Evolutionary conservation across 2,888 invertebrate genomes (phyloP).

Genomic region (Papilio gigon): DNA sequence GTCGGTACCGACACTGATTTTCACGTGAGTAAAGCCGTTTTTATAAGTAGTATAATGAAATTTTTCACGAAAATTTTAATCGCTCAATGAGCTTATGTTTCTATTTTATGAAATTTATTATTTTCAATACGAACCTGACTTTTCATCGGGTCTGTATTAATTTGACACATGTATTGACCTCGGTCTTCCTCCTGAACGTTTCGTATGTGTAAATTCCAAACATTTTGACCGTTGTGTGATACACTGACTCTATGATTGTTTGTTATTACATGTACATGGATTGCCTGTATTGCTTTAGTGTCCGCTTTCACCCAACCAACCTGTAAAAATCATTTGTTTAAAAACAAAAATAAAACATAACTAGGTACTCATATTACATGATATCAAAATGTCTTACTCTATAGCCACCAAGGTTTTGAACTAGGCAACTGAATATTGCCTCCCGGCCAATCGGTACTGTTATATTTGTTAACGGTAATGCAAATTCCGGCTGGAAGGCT

Average conservation of each 20-base stretch:
- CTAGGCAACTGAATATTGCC: conserved; percentile 93
- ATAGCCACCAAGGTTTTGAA: conserved; percentile 93
- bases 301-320: conserved; percentile 97
- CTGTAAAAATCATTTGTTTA: conserved; percentile 69
- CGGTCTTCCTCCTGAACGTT: conserved; percentile 93
- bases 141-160: conserved; percentile 97
- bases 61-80: too few species aligned
- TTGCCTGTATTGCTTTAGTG: conserved; percentile 95
- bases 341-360: conserved; percentile 34
- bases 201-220: conserved; percentile 95
- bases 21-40: too few species aligned
- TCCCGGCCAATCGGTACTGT: conserved; percentile 93
- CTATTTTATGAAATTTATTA: neutral
- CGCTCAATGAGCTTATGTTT: too few species aligned
- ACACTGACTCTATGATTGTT: conserved; percentile 94
- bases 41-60: too few species aligned
- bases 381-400: conserved; percentile 83
- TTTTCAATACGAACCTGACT: conserved; percentile 86
- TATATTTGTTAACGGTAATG: conserved; percentile 90
- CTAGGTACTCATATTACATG: neutral
- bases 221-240: conserved; percentile 91
- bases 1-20: too few species aligned
- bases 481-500: conserved; percentile 92
- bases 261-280: conserved; percentile 95
- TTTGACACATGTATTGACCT: conserved; percentile 96